phyloP scores from a whole-genome alignment of 2,797 vertebrate species.

The Xyrichtys novacula region DNA sequence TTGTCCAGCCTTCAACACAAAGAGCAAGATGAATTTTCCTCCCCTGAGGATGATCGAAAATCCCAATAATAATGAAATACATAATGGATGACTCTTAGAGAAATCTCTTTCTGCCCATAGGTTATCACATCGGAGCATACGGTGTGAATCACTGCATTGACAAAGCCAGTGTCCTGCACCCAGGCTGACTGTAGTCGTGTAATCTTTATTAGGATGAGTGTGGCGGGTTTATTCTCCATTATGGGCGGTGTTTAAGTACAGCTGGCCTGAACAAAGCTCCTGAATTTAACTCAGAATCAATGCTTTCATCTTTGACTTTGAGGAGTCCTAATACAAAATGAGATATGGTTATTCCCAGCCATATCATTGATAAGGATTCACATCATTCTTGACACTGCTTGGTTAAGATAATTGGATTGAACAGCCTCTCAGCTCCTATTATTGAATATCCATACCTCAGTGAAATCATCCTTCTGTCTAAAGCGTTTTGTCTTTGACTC shows the following conservation, averaged over 20 bases:
- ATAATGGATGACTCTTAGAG: neutral
- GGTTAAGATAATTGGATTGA: conserved; percentile 45
- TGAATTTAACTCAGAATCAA: conserved; percentile 4
- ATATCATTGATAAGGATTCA: conserved; percentile 1
- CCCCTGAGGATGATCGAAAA: conserved; percentile 2
- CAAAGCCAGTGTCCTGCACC: neutral
- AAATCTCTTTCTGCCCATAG: neutral
- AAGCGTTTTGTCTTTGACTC: neutral
- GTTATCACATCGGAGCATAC: neutral
- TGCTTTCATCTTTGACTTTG: conserved; percentile 26
- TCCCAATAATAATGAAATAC: conserved; percentile 4
- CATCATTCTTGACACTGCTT: conserved; percentile 19
- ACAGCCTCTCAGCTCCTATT: conserved; percentile 41
- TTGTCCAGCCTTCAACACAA: neutral
- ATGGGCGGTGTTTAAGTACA: neutral
- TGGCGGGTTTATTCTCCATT: neutral
- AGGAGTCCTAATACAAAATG: conserved; percentile 26
- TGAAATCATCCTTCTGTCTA: conserved; percentile 39
- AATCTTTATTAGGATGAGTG: neutral
- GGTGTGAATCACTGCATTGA: neutral
- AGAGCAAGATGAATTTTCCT: neutral
- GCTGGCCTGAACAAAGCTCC: neutral
- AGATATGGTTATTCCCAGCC: conserved; percentile 25
- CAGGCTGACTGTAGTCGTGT: neutral
- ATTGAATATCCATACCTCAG: conserved; percentile 55